Evolutionary conservation across 2,888 invertebrate genomes (phyloP), one percentile per base, ranked within the genome.

Genomic region (Conus canariensis): DNA sequence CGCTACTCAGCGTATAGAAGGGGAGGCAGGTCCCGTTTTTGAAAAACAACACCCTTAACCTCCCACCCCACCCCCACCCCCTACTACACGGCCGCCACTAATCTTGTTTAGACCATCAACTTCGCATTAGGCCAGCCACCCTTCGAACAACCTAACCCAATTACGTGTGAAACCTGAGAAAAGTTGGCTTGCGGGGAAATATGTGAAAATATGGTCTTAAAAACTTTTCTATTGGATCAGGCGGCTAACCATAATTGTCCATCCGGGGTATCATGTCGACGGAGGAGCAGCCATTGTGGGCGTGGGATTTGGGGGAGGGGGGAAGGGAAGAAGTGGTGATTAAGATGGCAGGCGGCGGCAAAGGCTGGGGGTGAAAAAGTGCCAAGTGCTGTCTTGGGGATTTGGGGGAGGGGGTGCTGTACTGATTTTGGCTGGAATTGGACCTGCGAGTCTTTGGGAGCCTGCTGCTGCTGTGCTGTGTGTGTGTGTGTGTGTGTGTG

Each of bases 231-330:
- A 88, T 88, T 56, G 67, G 45, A 88, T 88, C 83, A 88, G 67
- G 88, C 88, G 88, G 88, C 80, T 67, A 88, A 80, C 88, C 88
- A 64, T 88, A 88, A 88, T 88, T 88, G 88, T 16, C 88, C 67
- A 60, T 25, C 77, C 25, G 67, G 80, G 82, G 56, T 22, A 58
- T 82, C 82, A 82, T 58, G 82, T 16, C 56, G 7, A 19, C 82
- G n/a, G 70, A 16, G 74, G 60, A 86, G 86, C 86, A 25, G 86
- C 86, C 86, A 86, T 86, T 16, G 86, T 86, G 86, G 86, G 86
- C 86, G 86, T 60, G 86, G 86, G 60, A 14, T 86, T 64, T 30
- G 86, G 86, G 86, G 67, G 59, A 59, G 10, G 30, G 25, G 86
- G 86, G 22, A 22, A 19, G 70, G 19, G 70, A 16, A 86, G 67